Base-by-base conservation (phyloP, 2,113 vertebrate species). In the Tricholaema leucomelas region DNA sequence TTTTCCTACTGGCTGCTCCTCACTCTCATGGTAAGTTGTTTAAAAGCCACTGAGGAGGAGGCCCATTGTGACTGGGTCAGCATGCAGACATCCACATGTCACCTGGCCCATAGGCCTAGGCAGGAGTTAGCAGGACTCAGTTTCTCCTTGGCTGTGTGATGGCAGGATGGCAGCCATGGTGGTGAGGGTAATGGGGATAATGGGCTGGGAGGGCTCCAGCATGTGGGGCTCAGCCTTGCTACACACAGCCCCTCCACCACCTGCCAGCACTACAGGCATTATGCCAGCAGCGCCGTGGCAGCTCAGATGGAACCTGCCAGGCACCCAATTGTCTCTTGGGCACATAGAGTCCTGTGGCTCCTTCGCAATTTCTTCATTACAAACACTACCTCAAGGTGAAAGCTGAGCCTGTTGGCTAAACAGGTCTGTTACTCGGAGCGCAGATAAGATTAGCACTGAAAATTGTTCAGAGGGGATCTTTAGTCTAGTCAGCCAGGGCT, bases 381-480 rank as follows among this genome's bases (percentile, higher is more conserved):
- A 90, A 87, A 64, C 60, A 60, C 95, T 97, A 97, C 96, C 95
- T 97, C 94, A 95, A 94, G 81, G 84, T 81, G 65, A 90, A 78
- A 55, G 44, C 63, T 0, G 3, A 80, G 50, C 42, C 85, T 44
- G 55, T 67, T 93, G 74, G 55, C 59, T 80, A 64, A 79, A 60
- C 8, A 88, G 31, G 28, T 93, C 56, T 74, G 46, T 35, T 79
- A 24, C 93, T 21, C 67, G 50, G 71, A 77, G 33, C 94, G 73
- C 4, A 8, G 64, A 67, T 64, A 71, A 15, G 17, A 64, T 79
- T 85, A 65, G 36, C 52, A 14, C 20, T 2, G 23, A 27, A 61
- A 48, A 35, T 61, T 60, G 35, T 87, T 85, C 54, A 27, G 48
- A 77, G 78, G 89, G 50, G 54, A 81, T 93, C 59, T 86, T 21